Conservation (phyloP, 2,888 invertebrate genomes). For the Agelastica alni region DNA sequence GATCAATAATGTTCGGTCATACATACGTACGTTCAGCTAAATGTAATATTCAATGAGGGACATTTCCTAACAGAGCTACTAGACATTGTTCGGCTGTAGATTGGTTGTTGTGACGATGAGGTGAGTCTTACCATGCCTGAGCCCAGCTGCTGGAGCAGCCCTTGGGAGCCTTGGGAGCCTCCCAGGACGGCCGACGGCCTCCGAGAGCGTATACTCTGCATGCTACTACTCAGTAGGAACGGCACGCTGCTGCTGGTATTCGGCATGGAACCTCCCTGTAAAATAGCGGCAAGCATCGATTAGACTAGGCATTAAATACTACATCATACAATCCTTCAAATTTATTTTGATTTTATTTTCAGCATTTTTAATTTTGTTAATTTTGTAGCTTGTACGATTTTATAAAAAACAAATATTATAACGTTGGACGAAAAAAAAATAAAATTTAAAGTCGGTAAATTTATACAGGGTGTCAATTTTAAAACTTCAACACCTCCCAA, state of each 20-base stretch:
- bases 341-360: no score
- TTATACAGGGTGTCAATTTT: no score
- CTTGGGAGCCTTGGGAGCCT: constrained; percentile 67
- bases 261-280: constrained; percentile 86
- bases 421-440: no score
- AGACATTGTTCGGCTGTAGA: constrained; percentile 61
- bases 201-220: constrained; percentile 76
- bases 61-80: constrained; percentile 71
- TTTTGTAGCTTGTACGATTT: no score
- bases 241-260: constrained; percentile 89
- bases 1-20: constrained; percentile 27
- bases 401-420: no score
- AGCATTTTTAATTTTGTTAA: no score
- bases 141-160: constrained; percentile 83
- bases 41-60: constrained; percentile 76
- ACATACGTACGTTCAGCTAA: constrained; percentile 61
- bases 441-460: no score
- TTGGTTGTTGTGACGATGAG: constrained; percentile 61
- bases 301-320: not conserved
- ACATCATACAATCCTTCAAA: not conserved
- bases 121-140: constrained; percentile 91
- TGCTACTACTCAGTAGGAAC: constrained; percentile 79
- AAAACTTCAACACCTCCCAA: no score
- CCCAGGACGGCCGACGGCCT: constrained; percentile 75
- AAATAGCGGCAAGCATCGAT: constrained; percentile 35